Evolutionary conservation across 2,797 vertebrate genomes (phyloP), one percentile per base, ranked within the genome.

Genomic region (Moxostoma hubbsi): DNA sequence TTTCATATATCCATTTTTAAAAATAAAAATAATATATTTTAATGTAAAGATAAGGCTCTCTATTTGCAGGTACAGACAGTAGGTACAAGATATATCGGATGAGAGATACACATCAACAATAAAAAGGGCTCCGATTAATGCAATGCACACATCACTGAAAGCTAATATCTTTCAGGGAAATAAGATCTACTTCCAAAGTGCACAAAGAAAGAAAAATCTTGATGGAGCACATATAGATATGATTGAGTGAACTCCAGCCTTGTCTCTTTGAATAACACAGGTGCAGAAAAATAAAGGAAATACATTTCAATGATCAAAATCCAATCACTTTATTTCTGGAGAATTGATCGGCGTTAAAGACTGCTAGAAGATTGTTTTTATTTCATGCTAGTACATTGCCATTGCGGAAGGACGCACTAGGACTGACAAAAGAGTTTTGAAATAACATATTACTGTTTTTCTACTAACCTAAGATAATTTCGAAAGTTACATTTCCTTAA

Each of bases 71-170:
- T 79, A 79, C 36, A 36, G 62, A 62, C 77, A 65, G 77, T 43
- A 82, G 71, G 77, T 80, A 80, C 5, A 92, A 93, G 91, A 92
- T 93, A 87, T 86, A 93, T 90, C 87, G 88, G 90, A 87, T 85
- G 86, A 86, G 86, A 91, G 91, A 92, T 92, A 88, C 89, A 87
- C 90, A 93, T 89, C 84, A 90, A 92, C 91, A 92, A 90, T 91
- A 90, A 92, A 92, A 89, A 92, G 91, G 36, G 92, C 89, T 86
- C 18, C 89, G 92, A 93, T 92, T 90, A 91, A 92, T 92, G 90
- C 87, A 85, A 87, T 86, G 87, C 84, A 91, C 91, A 92, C 87
- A 88, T 89, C 85, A 87, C 86, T 81, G 53, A 63, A 77, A 82
- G 72, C 55, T 61, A 77, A 73, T 71, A 71, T 71, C 75, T 53